These are phyloP conservation scores for Standfussiana lucernea DNA, from an alignment of 2,888 invertebrate species.

Conservation along the genomic window DNA sequence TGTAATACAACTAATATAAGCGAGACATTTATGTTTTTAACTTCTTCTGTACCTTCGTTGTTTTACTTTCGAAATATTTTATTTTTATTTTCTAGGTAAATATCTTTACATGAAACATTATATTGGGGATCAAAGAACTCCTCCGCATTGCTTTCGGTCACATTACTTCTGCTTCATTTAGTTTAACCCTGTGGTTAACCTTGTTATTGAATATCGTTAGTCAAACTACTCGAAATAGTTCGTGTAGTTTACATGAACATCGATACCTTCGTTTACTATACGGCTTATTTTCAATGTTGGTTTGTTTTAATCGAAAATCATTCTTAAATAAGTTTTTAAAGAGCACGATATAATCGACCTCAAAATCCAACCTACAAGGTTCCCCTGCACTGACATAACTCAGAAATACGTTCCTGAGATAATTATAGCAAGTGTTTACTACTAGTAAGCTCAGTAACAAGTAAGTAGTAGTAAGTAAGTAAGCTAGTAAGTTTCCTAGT, in stretches of 20 bases:
- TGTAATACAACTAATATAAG: background rate
- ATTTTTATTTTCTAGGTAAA: background rate
- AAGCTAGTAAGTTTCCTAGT: background rate
- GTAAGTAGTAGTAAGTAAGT: background rate
- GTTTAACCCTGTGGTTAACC: background rate
- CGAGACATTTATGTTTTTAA: background rate
- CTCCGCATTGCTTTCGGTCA: background rate
- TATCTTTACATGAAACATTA: background rate
- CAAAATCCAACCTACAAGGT: background rate
- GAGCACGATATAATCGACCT: background rate
- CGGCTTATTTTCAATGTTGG: background rate
- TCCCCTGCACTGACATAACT: background rate
- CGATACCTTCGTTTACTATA: background rate
- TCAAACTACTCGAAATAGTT: background rate
- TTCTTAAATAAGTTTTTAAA: background rate
- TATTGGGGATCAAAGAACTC: slow-evolving; percentile 3
- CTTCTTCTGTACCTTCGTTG: background rate
- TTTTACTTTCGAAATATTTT: background rate
- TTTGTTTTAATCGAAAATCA: background rate
- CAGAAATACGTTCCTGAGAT: background rate
- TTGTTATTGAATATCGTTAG: slow-evolving; percentile 3
- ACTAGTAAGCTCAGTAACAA: background rate
- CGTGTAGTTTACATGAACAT: background rate
- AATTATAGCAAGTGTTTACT: background rate
- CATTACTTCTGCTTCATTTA: slow-evolving; percentile 12